Conservation (phyloP, 2,888 invertebrate genomes). For the Epirrhoe tristata region DNA sequence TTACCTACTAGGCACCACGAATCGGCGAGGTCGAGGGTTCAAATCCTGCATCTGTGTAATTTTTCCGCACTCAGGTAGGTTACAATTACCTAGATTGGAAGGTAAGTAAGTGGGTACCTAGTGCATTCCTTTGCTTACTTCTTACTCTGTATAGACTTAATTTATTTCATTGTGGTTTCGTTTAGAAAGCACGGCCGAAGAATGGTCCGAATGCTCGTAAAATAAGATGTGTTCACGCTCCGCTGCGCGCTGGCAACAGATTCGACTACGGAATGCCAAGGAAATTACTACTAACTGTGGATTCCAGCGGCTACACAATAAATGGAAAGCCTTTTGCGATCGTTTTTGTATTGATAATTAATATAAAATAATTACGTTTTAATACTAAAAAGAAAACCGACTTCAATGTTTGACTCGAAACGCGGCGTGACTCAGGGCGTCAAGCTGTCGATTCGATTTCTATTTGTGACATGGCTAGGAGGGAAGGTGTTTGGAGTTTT, state of each 20-base stretch:
- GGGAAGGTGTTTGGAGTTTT: no score
- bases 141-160: not conserved
- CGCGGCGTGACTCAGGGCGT: no score
- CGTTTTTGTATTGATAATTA: not conserved
- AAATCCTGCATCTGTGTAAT: no score
- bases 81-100: no score
- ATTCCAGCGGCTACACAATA: constrained; percentile 3
- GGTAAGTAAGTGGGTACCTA: not conserved
- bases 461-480: no score
- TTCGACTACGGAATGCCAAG: constrained; percentile 33
- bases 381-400: no score
- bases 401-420: no score
- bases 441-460: no score
- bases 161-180: constrained; percentile 5
- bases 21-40: no score
- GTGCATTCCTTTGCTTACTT: not conserved
- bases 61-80: no score
- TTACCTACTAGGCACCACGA: no score
- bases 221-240: constrained; percentile 39
- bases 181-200: constrained; percentile 36
- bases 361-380: no score
- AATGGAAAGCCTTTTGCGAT: not conserved
- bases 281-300: constrained; percentile 24
- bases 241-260: constrained; percentile 35
- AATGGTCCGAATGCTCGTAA: constrained; percentile 32